A percentile compares a stretch with the other conserved stretches of the same genome.
Evolutionary conservation across 2,797 vertebrate species (phyloP).

Genomic region (Halcyon badia): DNA sequence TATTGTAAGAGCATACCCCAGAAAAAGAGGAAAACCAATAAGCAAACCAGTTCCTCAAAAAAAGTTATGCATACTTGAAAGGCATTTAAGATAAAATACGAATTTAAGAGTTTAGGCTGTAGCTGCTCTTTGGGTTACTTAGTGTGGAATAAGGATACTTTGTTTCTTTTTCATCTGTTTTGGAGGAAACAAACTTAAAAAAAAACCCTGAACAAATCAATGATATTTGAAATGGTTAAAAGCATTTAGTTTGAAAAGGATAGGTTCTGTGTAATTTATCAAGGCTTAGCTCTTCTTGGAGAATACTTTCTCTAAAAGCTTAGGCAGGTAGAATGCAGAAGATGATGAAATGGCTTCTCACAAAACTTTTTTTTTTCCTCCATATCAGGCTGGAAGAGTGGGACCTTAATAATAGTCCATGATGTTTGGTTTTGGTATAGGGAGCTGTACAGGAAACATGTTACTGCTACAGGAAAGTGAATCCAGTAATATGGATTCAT

Average conservation of each 20-base stretch:
- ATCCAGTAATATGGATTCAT: background rate
- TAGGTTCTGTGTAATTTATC: background rate
- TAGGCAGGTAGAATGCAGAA: background rate
- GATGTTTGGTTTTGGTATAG: background rate
- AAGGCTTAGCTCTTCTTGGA: background rate
- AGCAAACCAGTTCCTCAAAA: background rate
- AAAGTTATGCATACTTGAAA: background rate
- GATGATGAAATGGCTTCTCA: background rate
- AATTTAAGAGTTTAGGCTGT: background rate
- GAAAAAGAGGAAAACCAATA: background rate
- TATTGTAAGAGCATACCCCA: background rate
- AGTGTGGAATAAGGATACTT: background rate
- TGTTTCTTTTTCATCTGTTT: background rate
- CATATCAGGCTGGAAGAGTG: background rate
- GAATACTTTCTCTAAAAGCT: background rate
- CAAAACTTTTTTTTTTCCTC: background rate
- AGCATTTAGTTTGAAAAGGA: background rate
- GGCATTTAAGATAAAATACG: background rate
- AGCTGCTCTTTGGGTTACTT: background rate
- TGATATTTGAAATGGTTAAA: background rate
- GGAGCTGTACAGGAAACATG: background rate
- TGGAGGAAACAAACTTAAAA: background rate
- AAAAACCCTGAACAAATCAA: background rate
- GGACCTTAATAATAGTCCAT: background rate
- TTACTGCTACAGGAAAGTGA: background rate